Evolutionary conservation across 2,888 invertebrate species (phyloP).

Genomic region (Agrochola circellaris): DNA sequence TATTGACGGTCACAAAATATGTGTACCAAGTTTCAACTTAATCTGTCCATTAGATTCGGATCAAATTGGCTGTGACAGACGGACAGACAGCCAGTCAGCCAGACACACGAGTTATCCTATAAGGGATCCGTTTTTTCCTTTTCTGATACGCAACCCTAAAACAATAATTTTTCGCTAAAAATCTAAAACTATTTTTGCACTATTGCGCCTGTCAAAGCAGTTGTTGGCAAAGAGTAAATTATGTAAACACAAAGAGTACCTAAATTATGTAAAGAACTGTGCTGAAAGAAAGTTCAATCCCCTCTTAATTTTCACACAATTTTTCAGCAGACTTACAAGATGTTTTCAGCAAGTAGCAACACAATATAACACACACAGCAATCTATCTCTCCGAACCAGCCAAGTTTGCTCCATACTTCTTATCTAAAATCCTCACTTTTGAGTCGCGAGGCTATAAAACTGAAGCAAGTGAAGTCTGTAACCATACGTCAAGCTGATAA

Average conservation of each 20-base stretch:
- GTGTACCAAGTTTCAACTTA: no score
- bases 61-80: no score
- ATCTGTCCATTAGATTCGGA: no score
- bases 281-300: no score
- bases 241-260: background rate
- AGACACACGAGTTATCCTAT: no score
- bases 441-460: constrained; percentile 33
- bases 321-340: background rate
- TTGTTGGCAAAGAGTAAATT: background rate
- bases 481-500: constrained; percentile 39
- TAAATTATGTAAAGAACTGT: background rate
- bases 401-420: constrained; percentile 29
- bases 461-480: constrained; percentile 18
- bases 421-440: constrained; percentile 48
- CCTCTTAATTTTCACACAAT: background rate
- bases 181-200: no score
- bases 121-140: no score
- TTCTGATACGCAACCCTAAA: no score
- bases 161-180: no score
- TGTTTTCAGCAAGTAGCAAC: background rate
- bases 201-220: no score
- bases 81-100: no score
- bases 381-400: constrained; percentile 25
- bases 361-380: constrained; percentile 16
- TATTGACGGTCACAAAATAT: no score